Base-by-base conservation (phyloP, 37 sponge, comb jelly and placozoan species). In the Haliclona indistincta region DNA sequence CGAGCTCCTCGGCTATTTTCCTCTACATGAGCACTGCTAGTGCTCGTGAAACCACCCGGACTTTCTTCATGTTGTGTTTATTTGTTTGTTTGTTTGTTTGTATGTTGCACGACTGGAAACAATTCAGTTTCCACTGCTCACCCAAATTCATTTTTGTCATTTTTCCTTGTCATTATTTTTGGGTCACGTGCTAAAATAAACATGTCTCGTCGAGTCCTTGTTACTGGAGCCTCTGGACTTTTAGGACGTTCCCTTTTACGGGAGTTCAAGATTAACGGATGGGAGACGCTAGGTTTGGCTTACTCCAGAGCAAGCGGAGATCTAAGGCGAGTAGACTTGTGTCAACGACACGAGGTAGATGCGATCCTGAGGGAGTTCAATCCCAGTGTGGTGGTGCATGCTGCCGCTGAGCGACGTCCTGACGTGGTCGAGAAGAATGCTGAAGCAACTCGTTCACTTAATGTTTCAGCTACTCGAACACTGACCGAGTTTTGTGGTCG, bases 141-240 rank as follows among this genome's bases (percentile, higher is more conserved):
- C n/a, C n/a, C n/a, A n/a, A n/a, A n/a, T n/a, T n/a, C n/a, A n/a
- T n/a, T n/a, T n/a, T n/a, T n/a, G n/a, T n/a, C n/a, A n/a, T n/a
- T n/a, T n/a, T n/a, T n/a, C n/a, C n/a, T n/a, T n/a, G n/a, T n/a
- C n/a, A n/a, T n/a, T n/a, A n/a, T n/a, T n/a, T n/a, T n/a, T n/a
- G n/a, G n/a, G n/a, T n/a, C n/a, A n/a, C n/a, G n/a, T n/a, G n/a
- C n/a, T n/a, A n/a, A n/a, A n/a, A n/a, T n/a, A n/a, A n/a, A n/a
- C n/a, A n/a, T n/a, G n/a, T n/a, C n/a, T n/a, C n/a, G n/a, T n/a
- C 40, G 56, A 10, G 92, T 94, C 39, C 23, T 94, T 32, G 65
- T 94, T 33, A 94, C 95, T 29, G 95, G 95, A 20, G 95, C 93
- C 1, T 94, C 95, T 4, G 95, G 95, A 3, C 78, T 94, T n/a